These are phyloP conservation scores for Meganola albula DNA, from an alignment of 2,888 invertebrate species.

Conservation along the genomic window DNA sequence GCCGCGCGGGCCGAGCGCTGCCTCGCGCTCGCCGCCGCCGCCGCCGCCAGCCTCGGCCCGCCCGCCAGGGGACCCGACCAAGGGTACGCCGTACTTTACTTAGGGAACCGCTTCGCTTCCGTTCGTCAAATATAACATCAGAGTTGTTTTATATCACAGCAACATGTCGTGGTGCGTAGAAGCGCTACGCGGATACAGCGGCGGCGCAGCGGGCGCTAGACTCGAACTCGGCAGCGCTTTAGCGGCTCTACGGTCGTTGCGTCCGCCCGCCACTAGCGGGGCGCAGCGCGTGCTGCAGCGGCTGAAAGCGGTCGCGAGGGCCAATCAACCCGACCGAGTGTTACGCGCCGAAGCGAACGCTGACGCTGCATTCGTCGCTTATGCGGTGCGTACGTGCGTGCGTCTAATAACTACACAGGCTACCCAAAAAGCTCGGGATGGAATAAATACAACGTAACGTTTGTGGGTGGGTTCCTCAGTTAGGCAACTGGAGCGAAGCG, in stretches of 20 bases:
- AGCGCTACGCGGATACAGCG: conserved; percentile 91
- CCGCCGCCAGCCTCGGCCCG: conserved; percentile 47
- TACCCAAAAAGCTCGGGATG: no score
- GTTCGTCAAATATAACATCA: no score
- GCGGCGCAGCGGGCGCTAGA: conserved; percentile 83
- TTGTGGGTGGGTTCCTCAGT: conserved; percentile 34
- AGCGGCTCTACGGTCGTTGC: conserved; percentile 84
- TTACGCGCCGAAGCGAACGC: conserved; percentile 65
- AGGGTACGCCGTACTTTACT: conserved; percentile 36
- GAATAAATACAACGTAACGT: no score
- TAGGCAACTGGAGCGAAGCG: conserved; percentile 63
- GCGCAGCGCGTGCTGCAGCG: conserved; percentile 50
- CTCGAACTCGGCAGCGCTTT: conserved; percentile 94
- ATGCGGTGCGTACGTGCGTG: conserved; percentile 43
- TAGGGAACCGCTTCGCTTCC: no score
- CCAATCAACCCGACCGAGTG: conserved; percentile 60
- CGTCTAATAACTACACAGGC: no score
- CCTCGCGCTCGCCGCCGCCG: conserved; percentile 66
- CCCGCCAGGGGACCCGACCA: conserved; percentile 50
- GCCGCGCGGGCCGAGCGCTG: conserved; percentile 67
- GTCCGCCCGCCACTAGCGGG: conserved; percentile 30
- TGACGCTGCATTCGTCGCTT: conserved; percentile 68
- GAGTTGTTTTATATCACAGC: no score
- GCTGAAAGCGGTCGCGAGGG: conserved; percentile 61
- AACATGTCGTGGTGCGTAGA: conserved; percentile 92